Evolutionary conservation across 1,140 invertebrate genomes (phyloP), one percentile per base, ranked within the genome.

Genomic region (Drosophila arizonae): DNA sequence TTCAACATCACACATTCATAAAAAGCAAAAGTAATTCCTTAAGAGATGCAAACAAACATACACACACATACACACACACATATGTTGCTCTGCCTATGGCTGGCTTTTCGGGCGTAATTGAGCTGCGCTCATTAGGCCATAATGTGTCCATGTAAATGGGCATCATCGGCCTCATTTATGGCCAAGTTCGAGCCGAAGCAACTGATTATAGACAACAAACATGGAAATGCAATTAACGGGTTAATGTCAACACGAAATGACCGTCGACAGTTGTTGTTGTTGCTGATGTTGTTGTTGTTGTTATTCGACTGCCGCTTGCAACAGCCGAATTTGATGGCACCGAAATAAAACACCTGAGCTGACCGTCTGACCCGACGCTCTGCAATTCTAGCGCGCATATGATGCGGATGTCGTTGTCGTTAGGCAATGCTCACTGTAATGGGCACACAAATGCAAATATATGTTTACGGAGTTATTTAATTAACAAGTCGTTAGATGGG

Each of bases 141-240:
- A 78, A 81, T 75, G 39, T 62, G 57, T 30, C 46, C 48, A 33
- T 33, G 33, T 33, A 33, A 8, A 8, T 9, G 33, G 33, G 33
- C 33, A 30, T 4, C 28, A 30, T 2, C 8, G 55, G 65, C 55
- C 52, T 70, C 50, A 77, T 76, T 55, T 41, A 17, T 13, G 17
- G 21, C 10, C 48, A 50, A 26, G 21, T 11, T 21, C 24, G 11
- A 50, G 39, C 65, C 56, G 52, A 81, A 26, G 57, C 77, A 79
- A 77, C 80, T 71, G 73, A 84, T 70, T 69, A 30, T 68, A 74
- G 61, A 54, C 52, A 39, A 62, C 80, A 73, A 88, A 88, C 84
- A 88, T 88, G 84, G 84, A 88, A 88, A 84, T 84, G 85, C 84
- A 88, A 88, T 88, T 88, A 88, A 84, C 80, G 79, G 77, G 65